Evolutionary conservation across 2,113 vertebrate species (phyloP).

Genomic region (Seriola aureovittata): DNA sequence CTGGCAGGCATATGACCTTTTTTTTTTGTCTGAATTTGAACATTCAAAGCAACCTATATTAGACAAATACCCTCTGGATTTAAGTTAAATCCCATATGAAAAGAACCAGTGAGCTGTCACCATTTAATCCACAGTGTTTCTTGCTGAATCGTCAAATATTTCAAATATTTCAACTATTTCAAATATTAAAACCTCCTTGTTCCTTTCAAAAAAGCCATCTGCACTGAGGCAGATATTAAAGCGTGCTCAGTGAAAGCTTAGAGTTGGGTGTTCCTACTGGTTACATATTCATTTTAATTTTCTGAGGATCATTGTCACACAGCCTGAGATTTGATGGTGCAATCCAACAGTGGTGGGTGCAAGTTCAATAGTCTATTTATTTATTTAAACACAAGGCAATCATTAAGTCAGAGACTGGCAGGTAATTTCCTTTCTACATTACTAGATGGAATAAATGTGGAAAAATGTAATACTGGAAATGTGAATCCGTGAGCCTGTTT

Average conservation of each 20-base stretch:
- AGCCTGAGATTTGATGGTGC: constrained; percentile 32
- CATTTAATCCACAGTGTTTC: constrained; percentile 64
- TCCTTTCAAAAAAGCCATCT: constrained; percentile 61
- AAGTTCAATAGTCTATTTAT: constrained; percentile 24
- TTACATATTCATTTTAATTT: constrained; percentile 74
- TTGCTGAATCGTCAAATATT: constrained; percentile 37
- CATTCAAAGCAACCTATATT: constrained; percentile 65
- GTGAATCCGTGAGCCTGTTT: constrained; percentile 23
- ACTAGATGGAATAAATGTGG: constrained; percentile 6
- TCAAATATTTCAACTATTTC: constrained; percentile 67
- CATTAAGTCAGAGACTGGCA: constrained; percentile 27
- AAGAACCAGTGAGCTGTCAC: constrained; percentile 71
- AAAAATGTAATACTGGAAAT: neutral
- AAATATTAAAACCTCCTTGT: constrained; percentile 70
- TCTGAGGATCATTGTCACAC: constrained; percentile 48
- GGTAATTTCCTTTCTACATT: constrained; percentile 21
- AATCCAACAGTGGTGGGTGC: constrained; percentile 24
- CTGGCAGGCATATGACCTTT: constrained; percentile 33
- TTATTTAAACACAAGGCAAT: constrained; percentile 18
- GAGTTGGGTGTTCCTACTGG: constrained; percentile 52
- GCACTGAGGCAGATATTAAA: constrained; percentile 67
- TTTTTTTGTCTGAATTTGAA: constrained; percentile 41
- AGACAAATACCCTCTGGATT: constrained; percentile 59
- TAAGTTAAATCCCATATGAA: constrained; percentile 77
- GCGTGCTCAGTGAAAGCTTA: constrained; percentile 57